Evolutionary conservation across 1,140 invertebrate genomes (phyloP).

Genomic region (Nixonia krombeini): DNA sequence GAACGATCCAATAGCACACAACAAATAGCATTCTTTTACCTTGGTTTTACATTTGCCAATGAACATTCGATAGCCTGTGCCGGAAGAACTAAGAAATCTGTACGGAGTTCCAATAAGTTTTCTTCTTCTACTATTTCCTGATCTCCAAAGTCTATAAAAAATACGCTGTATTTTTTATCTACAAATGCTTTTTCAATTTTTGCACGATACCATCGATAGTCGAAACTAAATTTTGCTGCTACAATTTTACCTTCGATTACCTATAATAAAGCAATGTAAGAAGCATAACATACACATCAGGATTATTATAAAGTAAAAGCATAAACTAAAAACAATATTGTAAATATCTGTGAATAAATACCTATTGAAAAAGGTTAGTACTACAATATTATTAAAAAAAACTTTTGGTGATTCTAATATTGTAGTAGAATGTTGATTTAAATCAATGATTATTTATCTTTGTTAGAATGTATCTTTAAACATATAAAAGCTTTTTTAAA

Average conservation of each 20-base stretch:
- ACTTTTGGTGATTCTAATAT: too few relatives aligned
- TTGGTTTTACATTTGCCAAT: conserved; percentile 78
- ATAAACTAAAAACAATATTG: conserved; percentile 14
- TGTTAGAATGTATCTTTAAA: too few relatives aligned
- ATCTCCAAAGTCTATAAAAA: conserved; percentile 88
- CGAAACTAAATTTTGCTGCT: conserved; percentile 81
- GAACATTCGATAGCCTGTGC: conserved; percentile 87
- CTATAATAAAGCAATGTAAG: conserved; percentile 53
- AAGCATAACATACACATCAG: too few relatives aligned
- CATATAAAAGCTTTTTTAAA: too few relatives aligned
- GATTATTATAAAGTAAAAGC: conserved; percentile 8
- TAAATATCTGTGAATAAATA: too few relatives aligned
- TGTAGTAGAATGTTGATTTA: too few relatives aligned
- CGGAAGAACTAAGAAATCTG: conserved; percentile 81
- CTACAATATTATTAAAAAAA: too few relatives aligned
- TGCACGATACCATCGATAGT: conserved; percentile 83
- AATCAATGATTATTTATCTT: too few relatives aligned
- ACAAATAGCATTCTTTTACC: too few relatives aligned
- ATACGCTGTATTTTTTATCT: conserved; percentile 76
- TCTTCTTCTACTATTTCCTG: conserved; percentile 75
- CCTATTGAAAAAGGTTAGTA: too few relatives aligned
- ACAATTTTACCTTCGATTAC: conserved; percentile 82
- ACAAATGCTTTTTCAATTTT: conserved; percentile 59
- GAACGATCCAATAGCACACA: too few relatives aligned
- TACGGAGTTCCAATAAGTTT: conserved; percentile 78